Conservation (phyloP, 2,888 invertebrate species). For the Drosophila longiperda region DNA sequence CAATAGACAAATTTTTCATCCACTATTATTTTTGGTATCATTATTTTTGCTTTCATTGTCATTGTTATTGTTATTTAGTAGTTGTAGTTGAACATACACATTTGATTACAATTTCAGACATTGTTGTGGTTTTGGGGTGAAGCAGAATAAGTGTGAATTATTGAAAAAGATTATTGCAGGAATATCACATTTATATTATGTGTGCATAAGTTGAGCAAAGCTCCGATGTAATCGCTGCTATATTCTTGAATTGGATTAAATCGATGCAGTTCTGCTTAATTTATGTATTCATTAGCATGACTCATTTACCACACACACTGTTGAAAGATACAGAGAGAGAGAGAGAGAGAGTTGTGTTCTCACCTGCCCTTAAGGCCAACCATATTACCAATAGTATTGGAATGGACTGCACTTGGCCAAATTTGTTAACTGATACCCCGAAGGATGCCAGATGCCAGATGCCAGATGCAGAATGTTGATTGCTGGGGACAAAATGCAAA, state of each 20-base stretch:
- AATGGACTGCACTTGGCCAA: neutral
- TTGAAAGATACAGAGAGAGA: neutral
- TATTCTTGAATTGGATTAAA: neutral
- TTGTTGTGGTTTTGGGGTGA: neutral
- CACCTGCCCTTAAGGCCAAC: neutral
- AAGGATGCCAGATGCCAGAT: neutral
- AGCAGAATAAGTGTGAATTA: neutral
- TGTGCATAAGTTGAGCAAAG: neutral
- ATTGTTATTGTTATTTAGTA: conserved; percentile 12
- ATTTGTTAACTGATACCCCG: neutral
- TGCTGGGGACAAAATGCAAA: neutral
- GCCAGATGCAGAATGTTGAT: neutral
- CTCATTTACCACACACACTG: conserved; percentile 32
- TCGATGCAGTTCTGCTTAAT: conserved; percentile 46
- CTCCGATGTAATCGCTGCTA: conserved; percentile 26
- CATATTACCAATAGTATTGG: conserved; percentile 4
- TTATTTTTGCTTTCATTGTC: conserved; percentile 20
- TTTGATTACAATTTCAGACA: conserved; percentile 17
- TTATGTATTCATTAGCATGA: conserved; percentile 58
- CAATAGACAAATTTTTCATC: conserved; percentile 55
- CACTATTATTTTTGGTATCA: conserved; percentile 4
- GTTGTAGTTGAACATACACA: conserved; percentile 17
- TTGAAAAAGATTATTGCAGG: neutral
- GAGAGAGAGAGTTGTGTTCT: neutral
- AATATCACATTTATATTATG: neutral